phyloP scores from a whole-genome alignment of 2,888 invertebrate genomes.

The Acanthococcus lagerstroemiae region DNA sequence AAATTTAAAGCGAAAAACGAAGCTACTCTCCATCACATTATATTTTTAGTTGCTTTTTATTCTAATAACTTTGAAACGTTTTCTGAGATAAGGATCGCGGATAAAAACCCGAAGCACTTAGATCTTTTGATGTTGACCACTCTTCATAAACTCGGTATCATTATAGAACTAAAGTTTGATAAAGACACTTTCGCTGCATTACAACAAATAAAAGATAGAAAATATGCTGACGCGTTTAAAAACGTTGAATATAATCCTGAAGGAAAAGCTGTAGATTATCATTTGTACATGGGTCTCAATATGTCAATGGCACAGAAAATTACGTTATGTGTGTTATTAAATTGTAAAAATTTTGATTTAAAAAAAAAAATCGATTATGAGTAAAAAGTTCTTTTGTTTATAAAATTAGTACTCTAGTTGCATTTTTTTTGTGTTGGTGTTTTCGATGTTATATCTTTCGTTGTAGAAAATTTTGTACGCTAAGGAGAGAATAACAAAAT shows the following conservation, averaged over 20 bases:
- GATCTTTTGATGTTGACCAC: background rate
- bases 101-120: background rate
- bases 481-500: background rate
- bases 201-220: background rate
- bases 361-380: slow-evolving; percentile 1
- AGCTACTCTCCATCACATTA: background rate
- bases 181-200: background rate
- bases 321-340: background rate
- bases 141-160: background rate
- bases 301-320: background rate
- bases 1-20: background rate
- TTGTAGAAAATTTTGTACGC: too few relatives aligned
- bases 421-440: background rate
- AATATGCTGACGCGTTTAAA: background rate
- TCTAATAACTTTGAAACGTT: background rate
- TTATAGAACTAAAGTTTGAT: slow-evolving; percentile 2
- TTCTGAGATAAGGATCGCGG: background rate
- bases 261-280: background rate
- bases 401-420: background rate
- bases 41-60: background rate
- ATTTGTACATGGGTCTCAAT: background rate
- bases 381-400: slow-evolving; percentile 4
- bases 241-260: background rate
- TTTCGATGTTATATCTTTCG: background rate
- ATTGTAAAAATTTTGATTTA: background rate